Evolutionary conservation across 2,113 vertebrate genomes (phyloP).

Genomic region (Scortum barcoo): DNA sequence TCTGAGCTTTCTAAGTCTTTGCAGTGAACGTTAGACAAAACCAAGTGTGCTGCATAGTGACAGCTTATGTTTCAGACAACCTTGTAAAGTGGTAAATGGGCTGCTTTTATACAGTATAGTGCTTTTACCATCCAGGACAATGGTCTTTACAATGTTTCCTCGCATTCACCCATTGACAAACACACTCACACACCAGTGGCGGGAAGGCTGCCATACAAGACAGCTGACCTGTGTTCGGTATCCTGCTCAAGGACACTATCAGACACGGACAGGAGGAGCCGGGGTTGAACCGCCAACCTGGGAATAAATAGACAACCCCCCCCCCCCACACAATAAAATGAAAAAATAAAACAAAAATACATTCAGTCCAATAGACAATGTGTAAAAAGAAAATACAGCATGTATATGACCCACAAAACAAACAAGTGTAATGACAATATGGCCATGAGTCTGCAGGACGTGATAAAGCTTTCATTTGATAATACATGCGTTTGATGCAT

Average conservation of each 20-base stretch:
- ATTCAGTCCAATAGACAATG: not conserved
- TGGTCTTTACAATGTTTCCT: no score
- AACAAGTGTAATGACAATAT: not conserved
- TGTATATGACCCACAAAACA: not conserved
- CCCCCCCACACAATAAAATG: not conserved
- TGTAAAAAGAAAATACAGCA: not conserved
- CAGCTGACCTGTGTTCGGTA: no score
- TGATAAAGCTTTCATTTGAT: slow-evolving; percentile 11
- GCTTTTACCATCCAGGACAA: no score
- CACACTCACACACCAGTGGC: no score
- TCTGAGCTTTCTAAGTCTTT: slow-evolving; percentile 12
- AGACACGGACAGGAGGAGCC: no score
- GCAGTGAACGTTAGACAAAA: slow-evolving; percentile 16
- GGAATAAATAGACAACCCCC: no score
- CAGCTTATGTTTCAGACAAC: slow-evolving; percentile 20
- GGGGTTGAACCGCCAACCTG: no score
- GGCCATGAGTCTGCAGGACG: not conserved
- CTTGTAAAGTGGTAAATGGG: no score
- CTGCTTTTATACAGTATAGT: no score
- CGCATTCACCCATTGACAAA: no score
- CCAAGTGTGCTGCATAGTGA: slow-evolving; percentile 16
- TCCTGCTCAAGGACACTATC: no score
- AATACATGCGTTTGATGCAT: slow-evolving; percentile 10
- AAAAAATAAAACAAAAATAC: not conserved
- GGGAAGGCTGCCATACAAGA: no score